Evolutionary conservation across 2,888 invertebrate species (phyloP).

Genomic region (Drosophila suboccidentalis): DNA sequence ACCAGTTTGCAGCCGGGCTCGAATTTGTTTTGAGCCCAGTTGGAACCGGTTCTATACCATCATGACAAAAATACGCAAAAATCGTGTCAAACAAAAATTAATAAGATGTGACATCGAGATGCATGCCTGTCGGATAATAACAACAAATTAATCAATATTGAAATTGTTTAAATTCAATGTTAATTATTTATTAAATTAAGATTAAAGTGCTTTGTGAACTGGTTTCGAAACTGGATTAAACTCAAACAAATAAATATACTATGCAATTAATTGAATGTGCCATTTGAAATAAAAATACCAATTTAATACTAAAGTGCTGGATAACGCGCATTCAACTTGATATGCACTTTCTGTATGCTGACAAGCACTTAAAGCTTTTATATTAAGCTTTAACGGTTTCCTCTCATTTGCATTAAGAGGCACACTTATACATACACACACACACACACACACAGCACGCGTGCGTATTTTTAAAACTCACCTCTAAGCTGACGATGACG

Average conservation of each 20-base stretch:
- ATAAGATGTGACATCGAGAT: constrained; percentile 11
- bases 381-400: constrained; percentile 16
- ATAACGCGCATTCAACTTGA: constrained; percentile 8
- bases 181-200: constrained; percentile 1
- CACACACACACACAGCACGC: neutral
- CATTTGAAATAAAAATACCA: neutral
- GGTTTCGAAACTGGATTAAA: constrained; percentile 1
- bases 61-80: neutral
- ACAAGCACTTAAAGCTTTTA: constrained; percentile 20
- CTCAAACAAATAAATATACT: neutral
- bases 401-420: constrained; percentile 8
- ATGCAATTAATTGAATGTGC: neutral
- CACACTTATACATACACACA: neutral
- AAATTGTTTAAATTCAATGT: constrained; percentile 2
- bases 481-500: constrained; percentile 3
- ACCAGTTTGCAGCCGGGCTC: constrained; percentile 40
- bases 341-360: constrained; percentile 10
- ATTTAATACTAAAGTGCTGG: neutral
- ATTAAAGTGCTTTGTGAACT: neutral
- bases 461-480: constrained; percentile 8
- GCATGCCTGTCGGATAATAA: neutral
- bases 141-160: neutral
- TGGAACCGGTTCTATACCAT: constrained; percentile 25
- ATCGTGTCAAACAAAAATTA: constrained; percentile 16
- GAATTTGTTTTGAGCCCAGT: constrained; percentile 15